Evolutionary conservation across 2,797 vertebrate genomes (phyloP).

Genomic region (Monodelphis domestica): DNA sequence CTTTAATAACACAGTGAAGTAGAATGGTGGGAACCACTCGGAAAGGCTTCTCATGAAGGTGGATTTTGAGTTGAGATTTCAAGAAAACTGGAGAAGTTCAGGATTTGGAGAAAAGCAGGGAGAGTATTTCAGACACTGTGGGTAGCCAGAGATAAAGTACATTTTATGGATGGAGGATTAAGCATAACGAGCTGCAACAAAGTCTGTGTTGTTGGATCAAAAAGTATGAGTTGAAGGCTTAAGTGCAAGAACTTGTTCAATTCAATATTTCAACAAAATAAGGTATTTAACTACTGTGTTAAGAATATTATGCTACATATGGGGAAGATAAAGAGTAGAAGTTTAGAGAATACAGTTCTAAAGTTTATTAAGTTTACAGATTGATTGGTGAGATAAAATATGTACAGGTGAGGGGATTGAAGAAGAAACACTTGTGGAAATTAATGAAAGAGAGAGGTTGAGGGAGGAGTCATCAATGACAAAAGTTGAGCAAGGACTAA

Average conservation of each 20-base stretch:
- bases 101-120: background rate
- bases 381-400: background rate
- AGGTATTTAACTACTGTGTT: background rate
- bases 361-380: background rate
- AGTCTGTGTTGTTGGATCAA: background rate
- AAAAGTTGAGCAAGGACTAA: background rate
- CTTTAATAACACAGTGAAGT: background rate
- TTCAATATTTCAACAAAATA: background rate
- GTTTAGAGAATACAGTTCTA: background rate
- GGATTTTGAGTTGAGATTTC: background rate
- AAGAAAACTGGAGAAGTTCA: background rate
- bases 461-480: background rate
- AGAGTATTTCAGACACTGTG: background rate
- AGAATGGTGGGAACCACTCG: background rate
- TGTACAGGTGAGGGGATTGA: background rate
- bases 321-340: background rate
- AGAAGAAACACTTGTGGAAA: background rate
- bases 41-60: background rate
- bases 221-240: background rate
- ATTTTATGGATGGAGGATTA: background rate
- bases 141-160: background rate
- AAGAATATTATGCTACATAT: background rate
- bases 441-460: background rate
- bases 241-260: background rate
- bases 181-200: background rate